These are phyloP conservation scores for Tipula confusa DNA, from an alignment of 2,888 invertebrate genomes.

Conservation along the genomic window DNA sequence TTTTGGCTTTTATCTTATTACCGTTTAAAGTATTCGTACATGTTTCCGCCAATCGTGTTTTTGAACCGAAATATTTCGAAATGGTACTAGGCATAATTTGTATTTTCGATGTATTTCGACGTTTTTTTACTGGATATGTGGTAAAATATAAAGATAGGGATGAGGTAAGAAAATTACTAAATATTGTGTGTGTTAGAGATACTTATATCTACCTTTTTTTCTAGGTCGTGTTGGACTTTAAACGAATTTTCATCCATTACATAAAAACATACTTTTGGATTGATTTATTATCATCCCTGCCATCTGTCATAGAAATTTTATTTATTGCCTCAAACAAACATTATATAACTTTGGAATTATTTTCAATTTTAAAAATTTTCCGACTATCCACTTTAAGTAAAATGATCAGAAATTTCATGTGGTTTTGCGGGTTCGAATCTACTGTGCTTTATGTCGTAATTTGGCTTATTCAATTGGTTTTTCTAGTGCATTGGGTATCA, in stretches of 20 bases:
- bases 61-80: neutral
- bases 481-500: neutral
- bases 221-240: neutral
- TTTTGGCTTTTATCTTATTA: neutral
- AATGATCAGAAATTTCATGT: neutral
- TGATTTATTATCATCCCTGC: neutral
- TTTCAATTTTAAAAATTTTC: neutral
- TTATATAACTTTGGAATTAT: neutral
- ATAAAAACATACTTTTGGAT: neutral
- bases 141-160: neutral
- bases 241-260: neutral
- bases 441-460: neutral
- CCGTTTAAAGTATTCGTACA: neutral
- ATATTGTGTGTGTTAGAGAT: neutral
- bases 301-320: neutral
- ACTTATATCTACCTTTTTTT: neutral
- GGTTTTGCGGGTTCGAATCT: neutral
- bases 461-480: neutral
- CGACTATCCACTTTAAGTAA: too few relatives aligned
- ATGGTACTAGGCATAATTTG: neutral
- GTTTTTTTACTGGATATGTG: neutral
- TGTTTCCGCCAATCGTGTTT: neutral
- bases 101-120: neutral
- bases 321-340: neutral
- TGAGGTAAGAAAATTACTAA: neutral